Conservation (phyloP, 2,797 vertebrate genomes). For the Potorous gilbertii region DNA sequence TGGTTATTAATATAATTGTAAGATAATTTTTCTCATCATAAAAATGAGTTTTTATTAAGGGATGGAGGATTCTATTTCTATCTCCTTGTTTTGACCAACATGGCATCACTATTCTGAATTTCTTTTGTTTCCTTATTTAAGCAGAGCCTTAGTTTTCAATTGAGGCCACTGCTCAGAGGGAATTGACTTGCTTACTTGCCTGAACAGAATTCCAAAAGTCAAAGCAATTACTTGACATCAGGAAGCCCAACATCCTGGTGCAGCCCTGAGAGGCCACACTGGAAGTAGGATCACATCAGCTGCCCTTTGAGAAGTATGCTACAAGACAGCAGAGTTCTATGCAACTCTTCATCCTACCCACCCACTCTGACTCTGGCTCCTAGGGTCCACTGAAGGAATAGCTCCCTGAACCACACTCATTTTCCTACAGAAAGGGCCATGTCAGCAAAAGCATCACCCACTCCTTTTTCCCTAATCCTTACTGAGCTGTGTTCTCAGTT, state of each 20-base stretch:
- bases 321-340: not conserved
- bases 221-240: not conserved
- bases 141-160: not conserved
- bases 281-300: too few relatives aligned
- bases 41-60: not conserved
- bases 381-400: not conserved
- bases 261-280: not conserved
- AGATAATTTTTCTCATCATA: not conserved
- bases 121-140: not conserved
- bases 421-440: not conserved
- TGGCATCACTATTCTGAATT: not conserved
- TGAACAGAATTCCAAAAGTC: not conserved
- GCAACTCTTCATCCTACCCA: not conserved
- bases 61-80: not conserved
- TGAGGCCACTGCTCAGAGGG: too few relatives aligned
- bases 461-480: not conserved
- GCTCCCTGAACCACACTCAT: not conserved
- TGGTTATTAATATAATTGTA: not conserved
- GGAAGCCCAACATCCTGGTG: too few relatives aligned
- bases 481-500: not conserved
- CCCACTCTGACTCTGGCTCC: too few relatives aligned
- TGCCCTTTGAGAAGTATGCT: not conserved
- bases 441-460: not conserved
- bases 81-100: not conserved
- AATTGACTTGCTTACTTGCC: not conserved